Conservation (phyloP, 2,888 invertebrate species). For the Drosophila prostipennis region DNA sequence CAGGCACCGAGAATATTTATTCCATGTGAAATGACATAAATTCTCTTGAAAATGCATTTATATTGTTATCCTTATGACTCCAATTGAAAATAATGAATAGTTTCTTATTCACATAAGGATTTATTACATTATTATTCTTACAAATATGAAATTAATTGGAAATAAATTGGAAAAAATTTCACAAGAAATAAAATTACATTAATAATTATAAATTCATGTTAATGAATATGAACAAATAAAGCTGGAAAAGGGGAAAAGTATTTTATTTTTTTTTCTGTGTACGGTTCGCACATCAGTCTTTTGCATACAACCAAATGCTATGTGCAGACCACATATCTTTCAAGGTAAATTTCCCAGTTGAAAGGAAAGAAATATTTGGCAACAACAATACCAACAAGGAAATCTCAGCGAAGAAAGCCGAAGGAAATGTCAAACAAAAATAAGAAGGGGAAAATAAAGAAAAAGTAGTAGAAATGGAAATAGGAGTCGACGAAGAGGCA, state of each 20-base stretch:
- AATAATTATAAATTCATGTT: no score
- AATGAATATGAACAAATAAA: no score
- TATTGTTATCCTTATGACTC: not conserved
- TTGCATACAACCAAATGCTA: slow-evolving; percentile 16
- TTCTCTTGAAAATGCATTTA: not conserved
- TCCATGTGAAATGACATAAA: not conserved
- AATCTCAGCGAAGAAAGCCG: slow-evolving; percentile 19
- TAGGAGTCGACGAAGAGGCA: slow-evolving; percentile 3
- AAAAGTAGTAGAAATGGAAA: slow-evolving; percentile 5
- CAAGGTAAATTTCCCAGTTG: slow-evolving; percentile 54
- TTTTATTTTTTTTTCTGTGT: not conserved
- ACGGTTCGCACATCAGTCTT: slow-evolving; percentile 3
- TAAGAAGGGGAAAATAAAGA: slow-evolving; percentile 6
- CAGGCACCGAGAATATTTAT: not conserved
- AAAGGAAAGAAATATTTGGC: slow-evolving; percentile 55
- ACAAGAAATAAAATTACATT: not conserved
- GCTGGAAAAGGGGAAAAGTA: not conserved
- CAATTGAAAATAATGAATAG: not conserved
- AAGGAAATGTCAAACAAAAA: slow-evolving; percentile 22
- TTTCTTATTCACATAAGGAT: not conserved
- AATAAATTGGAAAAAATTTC: no score
- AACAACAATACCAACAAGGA: slow-evolving; percentile 28
- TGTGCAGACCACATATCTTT: slow-evolving; percentile 33
- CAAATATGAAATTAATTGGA: no score
- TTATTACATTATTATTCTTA: not conserved